Evolutionary conservation across 1,140 invertebrate genomes (phyloP), one percentile per base, ranked within the genome.

Genomic region (Hyphantria cunea): DNA sequence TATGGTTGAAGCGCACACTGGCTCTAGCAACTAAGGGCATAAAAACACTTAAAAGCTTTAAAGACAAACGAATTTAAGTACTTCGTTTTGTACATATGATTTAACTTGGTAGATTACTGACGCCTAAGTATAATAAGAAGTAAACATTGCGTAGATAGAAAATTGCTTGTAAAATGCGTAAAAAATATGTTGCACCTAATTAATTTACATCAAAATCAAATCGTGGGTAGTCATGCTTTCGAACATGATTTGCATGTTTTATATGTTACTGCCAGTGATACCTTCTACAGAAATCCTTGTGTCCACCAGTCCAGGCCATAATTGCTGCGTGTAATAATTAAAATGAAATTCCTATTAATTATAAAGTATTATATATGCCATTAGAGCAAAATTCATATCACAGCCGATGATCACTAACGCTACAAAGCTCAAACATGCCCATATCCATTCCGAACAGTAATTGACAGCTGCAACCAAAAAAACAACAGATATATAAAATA

Each of bases 251-350:
- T 3, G 17, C 17, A 25, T 25, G n/a, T 25, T 49, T 75, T 81
- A 89, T 63, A 90, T 90, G 67, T 90, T 90, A 81, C 88, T 90
- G 33, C 88, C 88, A 14, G 88, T 90, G 65, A 90, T 88, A 79
- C 88, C 86, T 83, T 90, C 88, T 64, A 90, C 88, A 48, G 88
- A 88, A 74, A 90, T 87, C 74, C 88, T 77, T 39, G 88, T 90
- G 76, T 90, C 88, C 77, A 90, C 88, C 70, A 89, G 78, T 84
- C 86, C 86, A 58, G 86, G 86, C 88, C 88, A 90, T 71, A 90
- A 76, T 89, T 89, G 88, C 88, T 90, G 88, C 88, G 81, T 90
- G 88, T 80, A 90, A 89, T 86, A 69, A 85, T 81, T 74, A 75
- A 76, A 73, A 72, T 74, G 56, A 70, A 69, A 69, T 79, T 74